Evolutionary conservation across 2,888 invertebrate species (phyloP).

Genomic region (Agrotis segetum): DNA sequence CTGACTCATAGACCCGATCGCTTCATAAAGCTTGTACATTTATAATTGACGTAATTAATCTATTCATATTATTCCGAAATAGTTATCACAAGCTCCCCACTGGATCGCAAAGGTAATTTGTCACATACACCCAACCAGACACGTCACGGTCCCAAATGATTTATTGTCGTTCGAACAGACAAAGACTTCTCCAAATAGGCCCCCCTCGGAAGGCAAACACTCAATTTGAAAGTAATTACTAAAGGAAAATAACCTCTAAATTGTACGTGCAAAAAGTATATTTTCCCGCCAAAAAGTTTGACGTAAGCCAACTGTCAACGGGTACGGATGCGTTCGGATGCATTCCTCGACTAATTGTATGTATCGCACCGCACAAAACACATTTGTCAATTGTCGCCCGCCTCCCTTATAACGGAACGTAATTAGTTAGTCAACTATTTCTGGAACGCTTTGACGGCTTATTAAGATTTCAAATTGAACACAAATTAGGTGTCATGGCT

Average conservation of each 20-base stretch:
- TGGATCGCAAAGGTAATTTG: slow-evolving; percentile 85
- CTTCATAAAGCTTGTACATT: not conserved
- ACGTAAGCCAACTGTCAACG: slow-evolving; percentile 77
- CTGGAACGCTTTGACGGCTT: slow-evolving; percentile 89
- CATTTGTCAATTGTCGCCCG: slow-evolving; percentile 90
- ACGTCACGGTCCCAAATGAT: slow-evolving; percentile 86
- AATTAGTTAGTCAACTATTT: slow-evolving; percentile 89
- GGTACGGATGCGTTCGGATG: slow-evolving; percentile 80
- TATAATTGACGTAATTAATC: slow-evolving; percentile 34
- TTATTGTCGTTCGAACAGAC: slow-evolving; percentile 83
- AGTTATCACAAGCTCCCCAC: slow-evolving; percentile 73
- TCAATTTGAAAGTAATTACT: slow-evolving; percentile 83
- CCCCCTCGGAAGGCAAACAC: slow-evolving; percentile 85
- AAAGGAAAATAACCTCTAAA: slow-evolving; percentile 81
- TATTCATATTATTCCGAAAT: slow-evolving; percentile 69
- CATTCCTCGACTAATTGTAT: slow-evolving; percentile 88
- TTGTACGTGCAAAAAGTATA: slow-evolving; percentile 75
- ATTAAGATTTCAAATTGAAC: slow-evolving; percentile 90
- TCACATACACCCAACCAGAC: slow-evolving; percentile 83
- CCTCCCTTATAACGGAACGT: slow-evolving; percentile 80
- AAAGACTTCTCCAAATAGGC: slow-evolving; percentile 87
- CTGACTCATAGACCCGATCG: not conserved
- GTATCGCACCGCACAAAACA: slow-evolving; percentile 84
- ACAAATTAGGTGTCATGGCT: slow-evolving; percentile 89
- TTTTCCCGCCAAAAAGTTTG: slow-evolving; percentile 82